A percentile compares a stretch with the other conserved stretches of the same genome.
These are phyloP conservation scores for Phyllotis vaccarum DNA, from an alignment of 2,797 vertebrate genomes.

Conservation along the genomic window DNA sequence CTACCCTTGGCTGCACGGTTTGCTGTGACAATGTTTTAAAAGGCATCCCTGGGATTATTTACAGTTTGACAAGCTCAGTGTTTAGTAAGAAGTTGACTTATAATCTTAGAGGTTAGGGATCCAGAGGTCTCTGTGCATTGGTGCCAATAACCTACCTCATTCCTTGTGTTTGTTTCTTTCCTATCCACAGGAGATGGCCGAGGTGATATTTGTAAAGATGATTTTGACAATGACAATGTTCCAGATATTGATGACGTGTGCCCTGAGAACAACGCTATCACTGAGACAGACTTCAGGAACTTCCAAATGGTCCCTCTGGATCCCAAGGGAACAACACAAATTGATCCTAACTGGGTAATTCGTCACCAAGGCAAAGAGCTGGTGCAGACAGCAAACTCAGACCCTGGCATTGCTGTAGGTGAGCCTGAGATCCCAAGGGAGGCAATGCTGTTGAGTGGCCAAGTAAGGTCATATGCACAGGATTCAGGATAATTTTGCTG, in stretches of 20 bases:
- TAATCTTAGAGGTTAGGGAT: background rate
- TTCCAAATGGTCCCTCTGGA: constrained; percentile 99
- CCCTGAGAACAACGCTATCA: constrained; percentile 97
- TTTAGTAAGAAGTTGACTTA: background rate
- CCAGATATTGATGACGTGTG: constrained; percentile 97
- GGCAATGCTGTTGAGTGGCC: accelerated
- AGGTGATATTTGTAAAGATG: constrained; percentile 97
- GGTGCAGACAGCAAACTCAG: constrained; percentile 98
- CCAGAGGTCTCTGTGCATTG: background rate
- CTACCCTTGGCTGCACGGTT: background rate
- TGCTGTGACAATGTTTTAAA: background rate
- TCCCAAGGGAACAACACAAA: constrained; percentile 98
- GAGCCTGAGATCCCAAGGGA: constrained; percentile 78
- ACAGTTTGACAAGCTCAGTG: background rate
- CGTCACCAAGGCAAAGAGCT: constrained; percentile 98
- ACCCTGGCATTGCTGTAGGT: constrained; percentile 99
- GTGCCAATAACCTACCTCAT: accelerated
- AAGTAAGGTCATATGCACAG: background rate
- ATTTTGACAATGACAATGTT: constrained; percentile 97
- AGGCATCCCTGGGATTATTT: background rate
- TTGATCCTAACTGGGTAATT: constrained; percentile 99
- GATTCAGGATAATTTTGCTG: background rate
- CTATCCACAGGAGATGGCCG: constrained; percentile 93
- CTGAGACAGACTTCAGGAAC: constrained; percentile 97
- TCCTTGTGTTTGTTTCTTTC: background rate